A percentile compares a stretch with the other conserved stretches of the same genome.
Evolutionary conservation across 2,888 invertebrate genomes (phyloP).

Genomic region (Lymantria dispar): DNA sequence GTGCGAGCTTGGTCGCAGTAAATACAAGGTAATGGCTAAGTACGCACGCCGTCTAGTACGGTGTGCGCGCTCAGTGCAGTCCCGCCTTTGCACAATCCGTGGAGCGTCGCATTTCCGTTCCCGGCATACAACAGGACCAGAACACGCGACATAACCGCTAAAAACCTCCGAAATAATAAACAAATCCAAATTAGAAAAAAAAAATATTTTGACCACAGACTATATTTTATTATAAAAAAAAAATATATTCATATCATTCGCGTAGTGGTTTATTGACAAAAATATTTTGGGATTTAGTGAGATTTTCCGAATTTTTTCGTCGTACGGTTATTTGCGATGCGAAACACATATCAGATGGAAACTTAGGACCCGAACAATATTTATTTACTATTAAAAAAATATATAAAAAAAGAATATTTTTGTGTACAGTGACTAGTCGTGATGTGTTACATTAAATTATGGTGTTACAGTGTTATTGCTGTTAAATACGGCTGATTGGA

Average conservation of each 20-base stretch:
- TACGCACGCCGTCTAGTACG: conserved; percentile 82
- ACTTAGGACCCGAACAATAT: conserved; percentile 78
- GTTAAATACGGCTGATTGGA: conserved; percentile 63
- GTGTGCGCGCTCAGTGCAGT: conserved; percentile 80
- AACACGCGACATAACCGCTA: conserved; percentile 74
- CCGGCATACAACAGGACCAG: conserved; percentile 59
- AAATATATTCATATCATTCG: conserved; percentile 58
- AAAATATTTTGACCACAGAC: conserved; percentile 65
- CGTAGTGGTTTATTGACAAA: conserved; percentile 31
- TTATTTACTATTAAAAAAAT: conserved; percentile 52
- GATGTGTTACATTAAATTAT: conserved; percentile 67
- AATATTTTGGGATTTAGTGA: conserved; percentile 65
- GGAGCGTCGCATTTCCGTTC: conserved; percentile 78
- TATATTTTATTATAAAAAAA: conserved; percentile 64
- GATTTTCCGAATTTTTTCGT: conserved; percentile 46
- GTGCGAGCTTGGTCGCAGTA: conserved; percentile 68
- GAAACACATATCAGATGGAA: conserved; percentile 77
- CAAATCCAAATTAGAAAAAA: conserved; percentile 43
- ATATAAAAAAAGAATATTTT: conserved; percentile 58
- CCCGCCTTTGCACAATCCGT: conserved; percentile 80
- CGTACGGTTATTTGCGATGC: conserved; percentile 54
- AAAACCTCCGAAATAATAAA: conserved; percentile 70
- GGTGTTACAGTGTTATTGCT: conserved; percentile 66
- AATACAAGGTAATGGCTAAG: conserved; percentile 83
- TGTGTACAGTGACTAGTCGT: conserved; percentile 62